Conservation (phyloP, 2,888 invertebrate genomes). For the Epirrhoe alternata region DNA sequence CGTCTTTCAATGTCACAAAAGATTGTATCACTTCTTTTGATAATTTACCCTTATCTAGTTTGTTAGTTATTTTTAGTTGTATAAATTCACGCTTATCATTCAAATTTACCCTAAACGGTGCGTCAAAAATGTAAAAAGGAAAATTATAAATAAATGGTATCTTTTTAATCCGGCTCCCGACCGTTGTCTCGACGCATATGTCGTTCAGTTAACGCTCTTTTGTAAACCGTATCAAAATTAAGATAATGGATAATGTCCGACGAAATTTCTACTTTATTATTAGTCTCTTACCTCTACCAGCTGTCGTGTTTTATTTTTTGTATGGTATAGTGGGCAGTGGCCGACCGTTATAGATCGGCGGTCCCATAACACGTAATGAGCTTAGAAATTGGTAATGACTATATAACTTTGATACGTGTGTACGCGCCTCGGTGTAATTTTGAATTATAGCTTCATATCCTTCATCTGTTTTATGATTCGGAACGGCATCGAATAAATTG, state of each 20-base stretch:
- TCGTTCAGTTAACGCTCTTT: slow-evolving; percentile 78
- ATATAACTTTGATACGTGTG: slow-evolving; percentile 68
- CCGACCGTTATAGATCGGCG: slow-evolving; percentile 73
- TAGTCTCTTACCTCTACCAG: slow-evolving; percentile 66
- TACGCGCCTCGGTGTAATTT: slow-evolving; percentile 64
- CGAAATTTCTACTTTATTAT: slow-evolving; percentile 77
- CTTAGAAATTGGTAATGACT: slow-evolving; percentile 79
- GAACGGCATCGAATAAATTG: slow-evolving; percentile 50
- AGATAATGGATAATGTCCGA: slow-evolving; percentile 82
- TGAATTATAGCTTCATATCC: slow-evolving; percentile 67
- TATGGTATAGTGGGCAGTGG: slow-evolving; percentile 66
- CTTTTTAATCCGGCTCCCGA: slow-evolving; percentile 54
- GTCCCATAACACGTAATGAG: slow-evolving; percentile 77
- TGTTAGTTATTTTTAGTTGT: slow-evolving; percentile 27
- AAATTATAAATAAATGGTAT: slow-evolving; percentile 53
- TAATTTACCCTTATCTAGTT: slow-evolving; percentile 22
- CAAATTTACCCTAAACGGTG: slow-evolving; percentile 39
- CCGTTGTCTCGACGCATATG: slow-evolving; percentile 65
- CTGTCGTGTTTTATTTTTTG: slow-evolving; percentile 73
- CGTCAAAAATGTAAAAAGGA: slow-evolving; percentile 39
- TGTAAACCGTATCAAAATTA: slow-evolving; percentile 82
- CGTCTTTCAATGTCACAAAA: slow-evolving; percentile 34
- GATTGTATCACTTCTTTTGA: slow-evolving; percentile 12
- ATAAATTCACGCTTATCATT: slow-evolving; percentile 31
- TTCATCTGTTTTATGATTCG: slow-evolving; percentile 56